A percentile compares a stretch with the other conserved stretches of the same genome.
These are phyloP conservation scores for Bubalus kerabau DNA, from an alignment of 2,113 vertebrate genomes.

Conservation along the genomic window DNA sequence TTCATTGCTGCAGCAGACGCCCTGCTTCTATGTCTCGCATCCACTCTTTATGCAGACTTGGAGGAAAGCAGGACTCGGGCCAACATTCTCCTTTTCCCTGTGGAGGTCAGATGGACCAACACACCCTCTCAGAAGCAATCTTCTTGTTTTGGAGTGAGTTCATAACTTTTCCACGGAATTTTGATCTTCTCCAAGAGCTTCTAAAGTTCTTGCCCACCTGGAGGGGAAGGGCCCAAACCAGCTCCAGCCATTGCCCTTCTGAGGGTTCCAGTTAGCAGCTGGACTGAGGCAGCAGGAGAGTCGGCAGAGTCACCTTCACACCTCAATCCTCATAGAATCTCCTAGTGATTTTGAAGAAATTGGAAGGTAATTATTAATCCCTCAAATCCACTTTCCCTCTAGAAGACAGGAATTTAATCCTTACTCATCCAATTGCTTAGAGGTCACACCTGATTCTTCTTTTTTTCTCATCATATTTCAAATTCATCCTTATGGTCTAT, in stretches of 20 bases:
- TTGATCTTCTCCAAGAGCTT: neutral
- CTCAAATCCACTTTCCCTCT: neutral
- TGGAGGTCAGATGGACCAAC: neutral
- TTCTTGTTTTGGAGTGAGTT: neutral
- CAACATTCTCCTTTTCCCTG: too few relatives aligned
- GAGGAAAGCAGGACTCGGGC: neutral
- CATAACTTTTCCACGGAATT: neutral
- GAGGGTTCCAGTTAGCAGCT: neutral
- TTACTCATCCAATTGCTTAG: neutral
- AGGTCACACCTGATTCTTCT: neutral
- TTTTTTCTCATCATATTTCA: neutral
- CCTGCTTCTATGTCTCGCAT: neutral
- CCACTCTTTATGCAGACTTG: neutral
- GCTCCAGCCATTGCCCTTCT: neutral
- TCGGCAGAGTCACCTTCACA: neutral
- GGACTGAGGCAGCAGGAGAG: neutral
- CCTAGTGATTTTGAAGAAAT: neutral
- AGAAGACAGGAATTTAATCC: neutral
- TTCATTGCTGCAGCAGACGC: neutral
- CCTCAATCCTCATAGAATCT: neutral
- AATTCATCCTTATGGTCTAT: neutral
- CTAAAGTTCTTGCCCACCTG: neutral
- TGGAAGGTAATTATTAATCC: neutral
- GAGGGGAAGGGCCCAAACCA: fast-evolving
- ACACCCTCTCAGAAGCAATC: neutral